Conservation (phyloP, 1,140 invertebrate genomes). For the Zophobas atratus region DNA sequence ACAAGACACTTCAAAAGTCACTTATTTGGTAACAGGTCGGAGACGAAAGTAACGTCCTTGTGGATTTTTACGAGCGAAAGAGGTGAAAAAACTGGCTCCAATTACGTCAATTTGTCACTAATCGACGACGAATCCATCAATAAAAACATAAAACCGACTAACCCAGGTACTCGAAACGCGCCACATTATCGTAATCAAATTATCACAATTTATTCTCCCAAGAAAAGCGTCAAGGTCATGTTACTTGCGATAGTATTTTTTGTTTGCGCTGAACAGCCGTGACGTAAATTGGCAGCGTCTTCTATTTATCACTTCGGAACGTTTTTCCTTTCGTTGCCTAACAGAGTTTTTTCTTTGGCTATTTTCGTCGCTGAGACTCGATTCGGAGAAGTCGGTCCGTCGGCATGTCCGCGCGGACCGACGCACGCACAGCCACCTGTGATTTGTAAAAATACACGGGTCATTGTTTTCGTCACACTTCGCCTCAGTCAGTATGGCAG, state of each 20-base stretch:
- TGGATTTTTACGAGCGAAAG: not conserved
- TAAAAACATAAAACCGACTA: too few species aligned
- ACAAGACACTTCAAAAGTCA: not conserved
- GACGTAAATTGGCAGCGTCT: constrained; percentile 12
- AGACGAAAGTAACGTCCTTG: not conserved
- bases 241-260: constrained; percentile 7
- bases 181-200: not conserved
- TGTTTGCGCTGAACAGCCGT: not conserved
- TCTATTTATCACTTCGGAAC: not conserved
- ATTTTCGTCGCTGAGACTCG: too few species aligned
- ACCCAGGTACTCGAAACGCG: too few species aligned
- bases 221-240: constrained; percentile 1
- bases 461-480: too few species aligned
- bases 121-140: too few species aligned
- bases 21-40: not conserved
- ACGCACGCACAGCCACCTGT: too few species aligned
- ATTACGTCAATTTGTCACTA: too few species aligned
- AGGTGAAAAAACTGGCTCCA: not conserved
- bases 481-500: too few species aligned
- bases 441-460: too few species aligned
- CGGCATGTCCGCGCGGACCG: too few species aligned
- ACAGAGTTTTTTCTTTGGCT: not conserved
- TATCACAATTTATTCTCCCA: not conserved
- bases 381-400: too few species aligned
- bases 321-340: constrained; percentile 1